Evolutionary conservation across 1,140 invertebrate genomes (phyloP).

Genomic region (Tetramorium simillimum): DNA sequence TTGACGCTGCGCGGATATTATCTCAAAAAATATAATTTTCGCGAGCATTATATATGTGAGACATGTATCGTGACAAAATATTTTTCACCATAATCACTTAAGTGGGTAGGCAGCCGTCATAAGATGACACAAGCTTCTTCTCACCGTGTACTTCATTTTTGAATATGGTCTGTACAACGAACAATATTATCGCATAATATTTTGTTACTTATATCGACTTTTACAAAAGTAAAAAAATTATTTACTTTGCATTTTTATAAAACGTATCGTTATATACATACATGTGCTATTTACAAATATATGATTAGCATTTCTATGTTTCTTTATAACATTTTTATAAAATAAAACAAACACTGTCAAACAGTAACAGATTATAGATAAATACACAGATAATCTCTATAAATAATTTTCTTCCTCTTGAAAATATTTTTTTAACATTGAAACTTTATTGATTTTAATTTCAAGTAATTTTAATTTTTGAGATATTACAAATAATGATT

Average conservation of each 20-base stretch:
- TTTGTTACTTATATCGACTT: background rate
- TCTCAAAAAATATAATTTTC: conserved; percentile 38
- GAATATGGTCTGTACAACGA: background rate
- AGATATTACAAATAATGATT: background rate
- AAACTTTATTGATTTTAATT: background rate
- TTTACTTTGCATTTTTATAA: background rate
- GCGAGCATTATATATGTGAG: conserved; percentile 2
- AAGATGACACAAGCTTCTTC: conserved; percentile 43
- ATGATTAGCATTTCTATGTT: background rate
- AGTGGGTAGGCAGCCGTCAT: conserved; percentile 32
- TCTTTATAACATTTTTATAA: background rate
- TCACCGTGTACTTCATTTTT: conserved; percentile 23
- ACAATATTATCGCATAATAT: conserved; percentile 25
- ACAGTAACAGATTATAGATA: background rate
- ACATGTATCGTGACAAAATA: conserved; percentile 53
- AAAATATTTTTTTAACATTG: background rate
- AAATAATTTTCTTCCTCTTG: background rate
- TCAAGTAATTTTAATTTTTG: background rate
- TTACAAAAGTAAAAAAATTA: background rate
- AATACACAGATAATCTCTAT: background rate
- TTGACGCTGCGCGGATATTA: conserved; percentile 18
- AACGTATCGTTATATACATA: background rate
- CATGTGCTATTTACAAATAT: background rate
- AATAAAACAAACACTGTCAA: background rate
- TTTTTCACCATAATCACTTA: conserved; percentile 52